Evolutionary conservation across 2,888 invertebrate genomes (phyloP), one percentile per base, ranked within the genome.

Genomic region (Dioctria rufipes): DNA sequence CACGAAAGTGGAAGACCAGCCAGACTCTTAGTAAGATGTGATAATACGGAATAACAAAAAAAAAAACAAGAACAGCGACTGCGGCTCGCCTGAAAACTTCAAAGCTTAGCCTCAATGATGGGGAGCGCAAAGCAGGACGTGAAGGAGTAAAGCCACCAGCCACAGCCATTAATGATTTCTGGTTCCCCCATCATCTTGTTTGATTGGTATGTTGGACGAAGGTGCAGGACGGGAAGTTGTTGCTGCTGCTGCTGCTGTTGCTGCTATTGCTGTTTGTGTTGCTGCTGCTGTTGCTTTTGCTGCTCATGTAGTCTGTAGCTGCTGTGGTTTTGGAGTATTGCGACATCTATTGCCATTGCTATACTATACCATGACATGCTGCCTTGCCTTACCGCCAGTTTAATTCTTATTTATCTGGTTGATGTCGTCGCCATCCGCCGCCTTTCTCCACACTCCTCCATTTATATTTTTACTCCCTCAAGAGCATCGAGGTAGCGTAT

Each of bases 91-190:
- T 75, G 61, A 60, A 75, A 75, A 75, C 75, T 75, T 75, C 60
- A 75, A 75, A 75, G 75, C 61, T 75, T 58, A 46, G 49, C 40
- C 58, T 9, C 13, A 9, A n/a, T 9, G 46, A 5, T 43, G 67
- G 25, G 43, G 43, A 25, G 39, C 39, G n/a, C 40, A 39, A 54
- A 13, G 40, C 75, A 58, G 40, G 75, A 42, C 60, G 75, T 8
- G 3, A 8, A 5, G 6, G 61, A 75, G 42, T 25, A 11, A 60
- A 58, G n/a, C 75, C 75, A 60, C 61, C 61, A 75, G 61, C 75
- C 75, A 42, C 61, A 75, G 61, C 75, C 75, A 75, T 75, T 75
- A 75, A 75, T 75, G 75, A 75, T 75, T 75, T 75, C 75, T 75
- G 75, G 61, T 75, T 61, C 61, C 61, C 60, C 5, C 43, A 13